Evolutionary conservation across 92 coral and sea anemone genomes (phyloP), one percentile per base, ranked within the genome.

Genomic region (Galaxea fascicularis): DNA sequence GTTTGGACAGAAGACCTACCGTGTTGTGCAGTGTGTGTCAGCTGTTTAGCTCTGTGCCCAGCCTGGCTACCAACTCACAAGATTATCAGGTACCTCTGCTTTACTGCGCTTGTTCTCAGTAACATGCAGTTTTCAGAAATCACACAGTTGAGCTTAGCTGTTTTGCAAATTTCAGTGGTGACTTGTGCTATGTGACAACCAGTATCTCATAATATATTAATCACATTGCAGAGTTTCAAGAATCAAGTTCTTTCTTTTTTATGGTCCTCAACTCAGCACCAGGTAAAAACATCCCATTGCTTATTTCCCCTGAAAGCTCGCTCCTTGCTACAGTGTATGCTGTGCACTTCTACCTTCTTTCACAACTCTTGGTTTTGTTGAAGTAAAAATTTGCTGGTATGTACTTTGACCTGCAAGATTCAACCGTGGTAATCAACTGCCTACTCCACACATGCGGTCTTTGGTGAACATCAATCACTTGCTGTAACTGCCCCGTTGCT

Each of bases 1-100:
- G 89, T 22, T 56, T 88, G 45, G 94, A 94, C 80, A 77, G 71
- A 44, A 79, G 94, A n/a, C 96, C 98, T 31, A 79, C 86, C 29
- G 99, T 94, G n/a, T 25, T 96, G 66, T 79, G 77, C 72, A 86
- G 91, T 39, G 68, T 94, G 71, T 96, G 99, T 79, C 93, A 92
- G 27, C 81, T 96, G 49, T 95, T 96, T 67, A 78, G 93, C 21
- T 79, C 84, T 25, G 96, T 91, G 8, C 98, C 99, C 25, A 70
- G 68, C 41, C 85, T 94, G 85, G 95, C 82, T 21, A 82, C 93
- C 14, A 90, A 82, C 65, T 76, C 96, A 6, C 86, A 88, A 41
- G 93, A 81, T 49, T 92, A 91, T 73, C 88, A 89, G 96, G 99
- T 94, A 62, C 21, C 74, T 29, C 21, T 65, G 65, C 47, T 25